phyloP scores from a whole-genome alignment of 2,888 invertebrate genomes.

The Melinaea marsaeus region DNA sequence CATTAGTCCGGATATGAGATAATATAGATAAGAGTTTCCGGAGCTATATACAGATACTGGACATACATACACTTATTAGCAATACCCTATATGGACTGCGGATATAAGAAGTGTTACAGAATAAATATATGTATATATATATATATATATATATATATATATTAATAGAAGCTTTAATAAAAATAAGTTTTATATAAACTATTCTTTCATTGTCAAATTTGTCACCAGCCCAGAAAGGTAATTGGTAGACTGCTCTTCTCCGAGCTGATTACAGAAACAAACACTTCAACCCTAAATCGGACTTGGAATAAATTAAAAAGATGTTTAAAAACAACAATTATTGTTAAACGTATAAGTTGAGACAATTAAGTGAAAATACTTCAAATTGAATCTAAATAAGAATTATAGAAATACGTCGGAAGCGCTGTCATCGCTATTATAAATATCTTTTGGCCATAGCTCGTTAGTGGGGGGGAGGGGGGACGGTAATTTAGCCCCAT shows the following conservation, averaged over 20 bases:
- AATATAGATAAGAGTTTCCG: slow-evolving; percentile 55
- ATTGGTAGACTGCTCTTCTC: too few species aligned
- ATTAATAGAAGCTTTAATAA: neutral
- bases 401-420: slow-evolving; percentile 41
- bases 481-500: slow-evolving; percentile 66
- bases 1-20: slow-evolving; percentile 65
- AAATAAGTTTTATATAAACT: too few species aligned
- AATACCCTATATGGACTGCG: neutral
- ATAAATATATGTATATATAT: too few species aligned
- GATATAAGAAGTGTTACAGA: too few species aligned
- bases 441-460: slow-evolving; percentile 65
- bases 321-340: too few species aligned
- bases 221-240: too few species aligned
- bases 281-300: too few species aligned
- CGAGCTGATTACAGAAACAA: too few species aligned
- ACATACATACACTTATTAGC: slow-evolving; percentile 30
- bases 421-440: slow-evolving; percentile 66
- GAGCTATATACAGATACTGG: slow-evolving; percentile 57
- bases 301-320: too few species aligned
- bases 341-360: too few species aligned
- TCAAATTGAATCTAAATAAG: slow-evolving; percentile 2
- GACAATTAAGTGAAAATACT: neutral
- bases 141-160: too few species aligned
- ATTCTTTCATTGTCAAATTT: too few species aligned
- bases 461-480: slow-evolving; percentile 54